phyloP scores from a whole-genome alignment of 2,888 invertebrate genomes.

The Lottia gigantea region DNA sequence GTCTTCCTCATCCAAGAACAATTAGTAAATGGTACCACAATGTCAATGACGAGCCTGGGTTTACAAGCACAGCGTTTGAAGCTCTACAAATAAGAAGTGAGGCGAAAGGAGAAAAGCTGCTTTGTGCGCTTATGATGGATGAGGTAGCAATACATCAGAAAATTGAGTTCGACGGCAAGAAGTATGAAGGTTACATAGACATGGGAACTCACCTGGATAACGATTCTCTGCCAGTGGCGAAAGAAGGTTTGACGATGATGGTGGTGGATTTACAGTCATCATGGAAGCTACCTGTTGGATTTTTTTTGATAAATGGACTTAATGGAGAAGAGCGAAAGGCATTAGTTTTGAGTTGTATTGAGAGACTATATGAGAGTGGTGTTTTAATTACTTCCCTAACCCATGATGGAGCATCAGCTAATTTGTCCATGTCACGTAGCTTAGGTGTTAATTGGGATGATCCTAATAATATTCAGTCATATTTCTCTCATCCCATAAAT shows the following conservation, averaged over 20 bases:
- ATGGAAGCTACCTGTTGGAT: constrained; percentile 12
- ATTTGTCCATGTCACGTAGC: neutral
- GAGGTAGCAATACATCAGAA: constrained; percentile 8
- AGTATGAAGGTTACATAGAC: constrained; percentile 11
- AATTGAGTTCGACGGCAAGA: neutral
- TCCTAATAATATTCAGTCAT: neutral
- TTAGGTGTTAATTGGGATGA: neutral
- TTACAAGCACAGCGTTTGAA: neutral
- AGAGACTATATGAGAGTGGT: neutral
- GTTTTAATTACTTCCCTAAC: constrained; percentile 3
- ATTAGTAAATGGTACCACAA: neutral
- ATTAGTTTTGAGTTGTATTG: constrained; percentile 2
- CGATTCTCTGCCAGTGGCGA: constrained; percentile 3
- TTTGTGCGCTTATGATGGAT: constrained; percentile 1
- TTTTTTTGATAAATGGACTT: constrained; percentile 6
- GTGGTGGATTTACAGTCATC: neutral
- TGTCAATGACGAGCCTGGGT: neutral
- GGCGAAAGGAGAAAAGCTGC: neutral
- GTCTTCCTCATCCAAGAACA: neutral
- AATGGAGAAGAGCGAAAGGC: neutral
- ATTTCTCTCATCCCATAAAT: neutral
- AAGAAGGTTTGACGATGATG: neutral
- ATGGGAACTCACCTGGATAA: constrained; percentile 7
- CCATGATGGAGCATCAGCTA: constrained; percentile 5
- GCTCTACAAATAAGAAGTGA: neutral